Base-by-base conservation (phyloP, 2,113 vertebrate species). In the Pavo muticus region DNA sequence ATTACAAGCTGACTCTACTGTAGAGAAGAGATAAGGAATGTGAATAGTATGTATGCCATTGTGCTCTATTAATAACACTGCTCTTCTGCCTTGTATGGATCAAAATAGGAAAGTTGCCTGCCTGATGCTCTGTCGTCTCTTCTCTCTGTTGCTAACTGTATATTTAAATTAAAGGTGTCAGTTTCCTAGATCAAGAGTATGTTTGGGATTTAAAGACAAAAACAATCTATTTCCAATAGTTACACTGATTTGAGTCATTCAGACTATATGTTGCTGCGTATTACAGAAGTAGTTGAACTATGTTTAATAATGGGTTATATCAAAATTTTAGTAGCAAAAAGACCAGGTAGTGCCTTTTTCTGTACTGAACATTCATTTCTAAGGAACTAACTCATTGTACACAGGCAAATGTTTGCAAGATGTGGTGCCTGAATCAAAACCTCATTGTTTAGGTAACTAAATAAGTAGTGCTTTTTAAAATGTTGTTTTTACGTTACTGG, bases 151-250 rank as follows among this genome's bases (percentile, higher is more conserved):
- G n/a, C 48, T 90, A 76, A 75, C 82, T 10, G 3, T 67, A 87
- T 73, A 40, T 93, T 91, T 91, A 87, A 87, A 88, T 59, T 59
- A 50, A 80, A 7, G 42, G 14, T 3, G 57, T 95, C 65, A 45
- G 39, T 81, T 81, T 88, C 79, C 37, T 16, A 57, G 90, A 77
- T 57, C 35, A 7, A 77, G 76, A 74, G 93, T 77, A 73, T 30
- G 39, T 82, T 95, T 94, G 87, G n/a, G 32, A 74, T 94, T 70
- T 92, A 60, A 59, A 72, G 63, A 29, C 23, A 64, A 74, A 54
- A 17, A 70, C 27, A 10, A 12, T 52, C 45, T 93, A n/a, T 50
- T 78, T 79, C 50, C 30, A 82, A 21, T 88, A 77, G 54, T 73
- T 73, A 47, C 14, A 29, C 37, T 76, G 42, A 76, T 79, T 84